Conservation (phyloP, 2,113 vertebrate genomes). For the Gila orcuttii region DNA sequence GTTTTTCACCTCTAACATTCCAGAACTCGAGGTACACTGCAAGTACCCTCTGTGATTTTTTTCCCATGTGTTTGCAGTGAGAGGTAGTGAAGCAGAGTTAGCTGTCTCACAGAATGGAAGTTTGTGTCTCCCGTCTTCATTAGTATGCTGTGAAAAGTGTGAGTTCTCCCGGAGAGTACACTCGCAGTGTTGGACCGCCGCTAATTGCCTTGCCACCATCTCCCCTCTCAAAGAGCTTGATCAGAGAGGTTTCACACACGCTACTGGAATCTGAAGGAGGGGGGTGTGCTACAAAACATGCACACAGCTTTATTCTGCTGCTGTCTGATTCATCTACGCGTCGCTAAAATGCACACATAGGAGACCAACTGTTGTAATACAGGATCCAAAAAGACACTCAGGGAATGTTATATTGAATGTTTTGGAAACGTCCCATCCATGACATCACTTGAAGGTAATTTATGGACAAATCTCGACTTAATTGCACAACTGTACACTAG, state of each 20-base stretch:
- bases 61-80: slow-evolving; percentile 10
- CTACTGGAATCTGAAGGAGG: slow-evolving; percentile 51
- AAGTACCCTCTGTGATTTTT: background rate
- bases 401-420: background rate
- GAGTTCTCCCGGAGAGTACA: slow-evolving; percentile 35
- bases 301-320: background rate
- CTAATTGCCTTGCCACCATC: slow-evolving; percentile 63
- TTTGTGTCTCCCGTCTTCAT: slow-evolving; percentile 44
- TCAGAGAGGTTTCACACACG: slow-evolving; percentile 47
- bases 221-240: slow-evolving; percentile 45
- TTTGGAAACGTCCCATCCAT: background rate
- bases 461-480: background rate
- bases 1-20: background rate
- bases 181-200: slow-evolving; percentile 46
- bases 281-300: slow-evolving; percentile 9
- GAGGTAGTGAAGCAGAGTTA: slow-evolving; percentile 13
- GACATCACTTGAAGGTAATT: background rate
- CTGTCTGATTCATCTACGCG: slow-evolving; percentile 6
- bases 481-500: background rate
- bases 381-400: slow-evolving; percentile 19
- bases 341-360: slow-evolving; percentile 14
- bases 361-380: background rate
- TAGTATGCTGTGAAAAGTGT: slow-evolving; percentile 51
- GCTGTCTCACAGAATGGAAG: slow-evolving; percentile 21
- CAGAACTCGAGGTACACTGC: background rate